Conservation (phyloP, 1,140 invertebrate genomes). For the Papilio glaucus region DNA sequence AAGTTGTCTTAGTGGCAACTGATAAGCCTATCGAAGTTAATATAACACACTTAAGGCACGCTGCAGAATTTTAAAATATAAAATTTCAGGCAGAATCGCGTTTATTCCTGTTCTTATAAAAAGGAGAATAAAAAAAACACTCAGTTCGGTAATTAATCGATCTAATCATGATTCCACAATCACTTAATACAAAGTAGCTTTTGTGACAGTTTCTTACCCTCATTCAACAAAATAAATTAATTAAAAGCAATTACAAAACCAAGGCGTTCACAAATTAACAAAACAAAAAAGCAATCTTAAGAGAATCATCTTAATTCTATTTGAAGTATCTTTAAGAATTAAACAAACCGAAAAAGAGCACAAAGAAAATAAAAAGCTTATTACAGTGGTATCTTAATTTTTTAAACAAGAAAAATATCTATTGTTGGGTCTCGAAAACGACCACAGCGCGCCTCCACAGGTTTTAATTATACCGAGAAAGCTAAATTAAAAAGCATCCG, state of each 20-base stretch:
- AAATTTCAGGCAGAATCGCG: neutral
- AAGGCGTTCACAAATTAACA: conserved; percentile 7
- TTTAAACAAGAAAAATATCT: conserved; percentile 52
- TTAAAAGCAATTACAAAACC: conserved; percentile 17
- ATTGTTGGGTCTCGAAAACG: conserved; percentile 58
- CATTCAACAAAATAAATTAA: conserved; percentile 2
- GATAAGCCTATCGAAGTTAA: too few relatives aligned
- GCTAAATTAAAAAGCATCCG: conserved; percentile 74
- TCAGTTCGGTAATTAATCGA: neutral
- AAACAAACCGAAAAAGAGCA: conserved; percentile 30
- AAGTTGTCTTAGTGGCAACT: neutral
- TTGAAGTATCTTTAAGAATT: conserved; percentile 35
- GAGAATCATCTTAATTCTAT: conserved; percentile 27
- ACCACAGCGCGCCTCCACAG: conserved; percentile 50
- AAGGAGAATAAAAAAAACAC: neutral
- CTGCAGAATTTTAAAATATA: too few relatives aligned
- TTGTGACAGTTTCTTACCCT: neutral
- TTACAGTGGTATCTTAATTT: conserved; percentile 47
- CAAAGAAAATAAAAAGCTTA: conserved; percentile 38
- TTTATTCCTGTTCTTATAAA: neutral
- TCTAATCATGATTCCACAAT: neutral
- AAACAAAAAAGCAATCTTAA: conserved; percentile 33
- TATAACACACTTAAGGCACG: too few relatives aligned
- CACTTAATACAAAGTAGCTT: neutral
- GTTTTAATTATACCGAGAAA: conserved; percentile 72